phyloP scores from a whole-genome alignment of 2,888 invertebrate genomes.

The Lysandra bellargus region DNA sequence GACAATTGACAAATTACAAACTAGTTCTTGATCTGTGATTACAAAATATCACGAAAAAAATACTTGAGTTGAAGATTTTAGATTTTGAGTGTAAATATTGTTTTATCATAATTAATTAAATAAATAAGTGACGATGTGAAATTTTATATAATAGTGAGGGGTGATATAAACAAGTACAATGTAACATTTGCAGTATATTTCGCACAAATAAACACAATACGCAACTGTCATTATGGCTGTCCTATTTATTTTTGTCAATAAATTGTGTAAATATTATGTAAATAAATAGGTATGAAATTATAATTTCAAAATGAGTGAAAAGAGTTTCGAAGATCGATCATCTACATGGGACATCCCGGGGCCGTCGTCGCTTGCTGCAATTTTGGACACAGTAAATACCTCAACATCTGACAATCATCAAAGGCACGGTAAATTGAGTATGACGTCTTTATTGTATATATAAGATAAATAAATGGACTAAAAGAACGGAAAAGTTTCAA shows the following conservation, averaged over 20 bases:
- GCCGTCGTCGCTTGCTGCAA: conserved; percentile 81
- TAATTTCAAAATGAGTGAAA: conserved; percentile 62
- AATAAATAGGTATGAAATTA: conserved; percentile 9
- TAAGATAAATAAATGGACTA: neutral
- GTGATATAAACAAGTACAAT: neutral
- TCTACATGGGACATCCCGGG: conserved; percentile 72
- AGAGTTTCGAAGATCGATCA: conserved; percentile 61
- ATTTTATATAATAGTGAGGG: neutral
- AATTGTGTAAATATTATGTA: neutral
- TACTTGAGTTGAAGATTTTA: neutral
- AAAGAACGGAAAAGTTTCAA: neutral
- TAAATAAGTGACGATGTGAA: neutral
- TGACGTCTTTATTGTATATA: neutral
- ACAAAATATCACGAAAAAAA: neutral
- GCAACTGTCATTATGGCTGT: conserved; percentile 29
- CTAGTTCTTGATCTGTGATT: too few species aligned
- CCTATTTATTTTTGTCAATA: conserved; percentile 31
- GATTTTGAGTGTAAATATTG: neutral
- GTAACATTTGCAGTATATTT: conserved; percentile 4
- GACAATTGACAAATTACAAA: neutral
- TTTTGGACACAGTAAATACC: conserved; percentile 83
- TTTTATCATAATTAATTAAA: neutral
- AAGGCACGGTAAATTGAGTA: conserved; percentile 58
- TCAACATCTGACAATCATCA: conserved; percentile 70
- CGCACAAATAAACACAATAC: conserved; percentile 23